Base-by-base conservation (phyloP, 2,113 vertebrate species). In the Halcyon malimbica region DNA sequence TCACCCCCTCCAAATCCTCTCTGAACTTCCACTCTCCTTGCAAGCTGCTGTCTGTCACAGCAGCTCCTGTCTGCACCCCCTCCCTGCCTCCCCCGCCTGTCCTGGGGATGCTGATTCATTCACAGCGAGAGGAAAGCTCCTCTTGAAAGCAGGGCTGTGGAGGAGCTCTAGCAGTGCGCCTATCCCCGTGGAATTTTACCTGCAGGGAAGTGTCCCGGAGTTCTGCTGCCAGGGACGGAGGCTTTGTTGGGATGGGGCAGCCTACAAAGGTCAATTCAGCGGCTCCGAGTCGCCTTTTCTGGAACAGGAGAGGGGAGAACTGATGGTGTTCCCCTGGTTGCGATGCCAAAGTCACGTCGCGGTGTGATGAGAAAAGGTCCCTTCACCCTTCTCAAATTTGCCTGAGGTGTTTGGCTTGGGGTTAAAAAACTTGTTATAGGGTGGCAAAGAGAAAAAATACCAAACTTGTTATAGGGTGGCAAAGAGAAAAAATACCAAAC, bases 21-120 rank as follows among this genome's bases (percentile, higher is more conserved):
- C 65, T 78, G 89, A 96, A 92, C 90, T 90, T 94, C 69, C 76
- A 10, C 18, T 3, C 74, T 83, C 69, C 53, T 83, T 10, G 6
- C 41, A 60, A 87, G 84, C 74, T 28, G 10, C 93, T 60, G 90
- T 87, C 97, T 97, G 94, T 97, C 97, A 80, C 79, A 65, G 83
- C 39, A 53, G 54, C 85, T 97, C 88, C 35, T 87, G 90, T 70
- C 92, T 93, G 95, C 85, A 18, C 95, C 93, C 96, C 97, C 91
- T 93, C 77, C 2, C 64, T 21, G 57, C 95, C 8, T 82, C 97
- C 96, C 86, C 94, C 92, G 67, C 39, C 77, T 86, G 90, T 84
- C 95, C 88, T 83, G 60, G 79, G 93, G 96, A 62, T 44, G 92
- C 94, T 97, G 96, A 97, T 96, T 98, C 95, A 97, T 98, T 97